Evolutionary conservation across 2,113 vertebrate genomes (phyloP).

Genomic region (Petaurus breviceps): DNA sequence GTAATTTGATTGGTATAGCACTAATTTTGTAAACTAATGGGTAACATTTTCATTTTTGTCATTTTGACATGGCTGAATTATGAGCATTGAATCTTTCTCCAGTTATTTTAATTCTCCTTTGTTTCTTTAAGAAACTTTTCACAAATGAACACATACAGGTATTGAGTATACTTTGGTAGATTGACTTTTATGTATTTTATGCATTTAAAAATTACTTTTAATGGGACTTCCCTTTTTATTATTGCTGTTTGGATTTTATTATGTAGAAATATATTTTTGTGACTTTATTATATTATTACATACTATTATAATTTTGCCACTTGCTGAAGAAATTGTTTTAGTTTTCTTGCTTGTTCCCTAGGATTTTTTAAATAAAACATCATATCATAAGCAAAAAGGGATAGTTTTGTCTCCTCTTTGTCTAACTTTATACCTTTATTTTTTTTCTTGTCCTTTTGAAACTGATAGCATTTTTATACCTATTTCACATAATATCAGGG

Average conservation of each 20-base stretch:
- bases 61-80: background rate
- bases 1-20: no score
- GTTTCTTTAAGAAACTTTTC: background rate
- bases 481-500: background rate
- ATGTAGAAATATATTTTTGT: background rate
- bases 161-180: background rate
- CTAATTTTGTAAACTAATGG: no score
- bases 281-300: background rate
- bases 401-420: background rate
- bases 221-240: background rate
- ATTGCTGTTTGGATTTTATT: background rate
- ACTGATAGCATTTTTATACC: background rate
- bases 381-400: background rate
- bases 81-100: no score
- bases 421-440: background rate
- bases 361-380: background rate
- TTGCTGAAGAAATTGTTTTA: background rate
- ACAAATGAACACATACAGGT: background rate
- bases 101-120: no score
- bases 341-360: background rate
- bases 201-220: background rate
- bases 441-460: background rate
- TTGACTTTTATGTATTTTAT: background rate
- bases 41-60: background rate
- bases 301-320: background rate